Evolutionary conservation across 2,888 invertebrate genomes (phyloP).

Genomic region (Lutraria lutraria): DNA sequence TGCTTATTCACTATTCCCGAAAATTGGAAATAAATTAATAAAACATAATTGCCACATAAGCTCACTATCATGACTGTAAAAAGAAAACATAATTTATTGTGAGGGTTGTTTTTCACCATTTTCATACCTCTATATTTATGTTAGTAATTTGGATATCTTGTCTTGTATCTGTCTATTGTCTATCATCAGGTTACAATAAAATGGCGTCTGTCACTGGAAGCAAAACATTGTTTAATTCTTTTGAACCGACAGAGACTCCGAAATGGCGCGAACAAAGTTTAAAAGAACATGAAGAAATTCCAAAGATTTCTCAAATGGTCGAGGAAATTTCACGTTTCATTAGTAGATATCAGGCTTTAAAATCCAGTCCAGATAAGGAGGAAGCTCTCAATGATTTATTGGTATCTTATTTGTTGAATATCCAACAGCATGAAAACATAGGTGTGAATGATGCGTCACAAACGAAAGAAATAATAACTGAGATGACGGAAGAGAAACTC

Average conservation of each 20-base stretch:
- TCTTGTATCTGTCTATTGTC: background rate
- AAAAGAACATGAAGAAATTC: background rate
- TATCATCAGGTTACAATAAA: background rate
- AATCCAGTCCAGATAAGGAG: background rate
- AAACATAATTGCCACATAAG: too few species aligned
- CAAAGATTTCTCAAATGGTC: slow-evolving; percentile 35
- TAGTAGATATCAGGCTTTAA: background rate
- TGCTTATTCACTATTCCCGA: too few species aligned
- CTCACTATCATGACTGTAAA: too few species aligned
- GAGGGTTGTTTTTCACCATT: too few species aligned
- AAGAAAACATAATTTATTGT: too few species aligned
- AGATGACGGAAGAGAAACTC: background rate
- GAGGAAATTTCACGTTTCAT: background rate
- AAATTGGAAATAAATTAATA: too few species aligned
- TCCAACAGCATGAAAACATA: slow-evolving; percentile 35
- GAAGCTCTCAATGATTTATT: slow-evolving; percentile 12
- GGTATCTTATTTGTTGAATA: slow-evolving; percentile 20
- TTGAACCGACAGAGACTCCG: slow-evolving; percentile 37
- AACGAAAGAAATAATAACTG: slow-evolving; percentile 26
- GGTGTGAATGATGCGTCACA: slow-evolving; percentile 23
- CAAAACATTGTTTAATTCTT: background rate
- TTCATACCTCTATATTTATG: too few species aligned
- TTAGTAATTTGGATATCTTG: too few species aligned
- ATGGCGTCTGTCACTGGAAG: background rate
- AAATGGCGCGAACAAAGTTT: slow-evolving; percentile 18